Percentiles rank a stretch among this genome's conserved stretches.
Conservation (phyloP, 2,113 vertebrate species). For the Zingel zingel region DNA sequence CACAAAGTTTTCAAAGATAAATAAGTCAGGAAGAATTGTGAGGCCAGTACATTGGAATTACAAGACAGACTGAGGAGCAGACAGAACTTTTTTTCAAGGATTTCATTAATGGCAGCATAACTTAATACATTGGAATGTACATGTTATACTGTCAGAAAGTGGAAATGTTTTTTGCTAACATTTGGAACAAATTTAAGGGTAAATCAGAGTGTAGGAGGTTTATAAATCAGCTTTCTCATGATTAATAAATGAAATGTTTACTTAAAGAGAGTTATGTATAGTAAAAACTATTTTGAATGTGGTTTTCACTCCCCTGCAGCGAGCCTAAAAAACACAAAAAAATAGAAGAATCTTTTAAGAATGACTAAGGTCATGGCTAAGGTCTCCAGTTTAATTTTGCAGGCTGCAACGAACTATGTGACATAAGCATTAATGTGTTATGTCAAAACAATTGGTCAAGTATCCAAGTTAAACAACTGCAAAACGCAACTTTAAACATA, state of each 20-base stretch:
- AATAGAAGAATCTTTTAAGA: background rate
- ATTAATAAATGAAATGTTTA: too few species aligned
- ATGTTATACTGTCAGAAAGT: background rate
- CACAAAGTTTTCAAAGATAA: background rate
- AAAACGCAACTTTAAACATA: background rate
- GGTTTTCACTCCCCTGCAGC: too few species aligned
- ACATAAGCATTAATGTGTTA: background rate
- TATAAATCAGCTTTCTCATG: too few species aligned
- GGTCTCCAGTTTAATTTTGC: background rate
- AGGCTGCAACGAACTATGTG: background rate
- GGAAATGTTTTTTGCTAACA: background rate
- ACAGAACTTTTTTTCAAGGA: too few species aligned
- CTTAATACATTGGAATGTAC: background rate
- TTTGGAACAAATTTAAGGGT: background rate
- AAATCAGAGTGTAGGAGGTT: too few species aligned
- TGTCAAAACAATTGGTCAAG: background rate
- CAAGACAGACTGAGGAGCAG: background rate
- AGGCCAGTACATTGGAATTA: background rate
- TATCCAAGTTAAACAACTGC: background rate
- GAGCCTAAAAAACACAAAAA: background rate
- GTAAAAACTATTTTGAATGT: too few species aligned
- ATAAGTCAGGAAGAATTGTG: background rate
- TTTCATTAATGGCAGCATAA: background rate
- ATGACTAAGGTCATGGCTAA: background rate
- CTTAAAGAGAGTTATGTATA: too few species aligned